A percentile compares a stretch with the other conserved stretches of the same genome.
These are phyloP conservation scores for Arenaria interpres DNA, from an alignment of 2,113 vertebrate genomes.

Conservation along the genomic window DNA sequence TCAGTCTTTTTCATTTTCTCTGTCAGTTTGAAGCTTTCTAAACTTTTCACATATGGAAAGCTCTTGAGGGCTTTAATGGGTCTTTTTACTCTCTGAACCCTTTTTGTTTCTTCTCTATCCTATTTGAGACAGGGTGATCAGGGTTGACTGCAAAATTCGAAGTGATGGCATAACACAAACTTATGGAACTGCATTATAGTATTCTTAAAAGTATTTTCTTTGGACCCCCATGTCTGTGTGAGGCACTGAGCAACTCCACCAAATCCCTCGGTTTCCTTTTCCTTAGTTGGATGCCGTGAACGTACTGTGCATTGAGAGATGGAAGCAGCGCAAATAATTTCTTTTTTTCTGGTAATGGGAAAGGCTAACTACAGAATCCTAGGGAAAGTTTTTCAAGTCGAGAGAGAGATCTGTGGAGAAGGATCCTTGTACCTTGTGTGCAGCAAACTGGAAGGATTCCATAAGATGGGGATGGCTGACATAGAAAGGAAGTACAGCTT, in stretches of 20 bases:
- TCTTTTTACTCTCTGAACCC: background rate
- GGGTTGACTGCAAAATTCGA: background rate
- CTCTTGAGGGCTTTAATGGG: slow-evolving; percentile 24
- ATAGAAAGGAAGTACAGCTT: slow-evolving; percentile 75
- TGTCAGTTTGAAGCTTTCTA: background rate
- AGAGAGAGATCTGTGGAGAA: background rate
- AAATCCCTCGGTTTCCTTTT: background rate
- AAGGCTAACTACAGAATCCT: background rate
- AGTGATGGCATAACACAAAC: background rate
- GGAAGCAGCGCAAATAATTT: background rate
- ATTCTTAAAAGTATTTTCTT: background rate
- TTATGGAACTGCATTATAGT: background rate
- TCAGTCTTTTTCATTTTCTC: background rate
- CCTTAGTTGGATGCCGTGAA: background rate
- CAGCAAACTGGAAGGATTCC: slow-evolving; percentile 62
- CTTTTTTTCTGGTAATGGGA: background rate
- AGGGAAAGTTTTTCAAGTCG: background rate
- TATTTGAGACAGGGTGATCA: background rate
- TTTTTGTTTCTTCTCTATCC: background rate
- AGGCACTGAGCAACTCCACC: background rate
- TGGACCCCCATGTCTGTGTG: background rate
- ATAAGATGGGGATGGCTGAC: slow-evolving; percentile 69
- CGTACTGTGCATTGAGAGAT: fast-evolving
- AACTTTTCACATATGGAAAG: background rate
- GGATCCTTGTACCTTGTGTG: slow-evolving; percentile 54